Conservation (phyloP, 2,113 vertebrate genomes). For the Dolichallabes microphthalmus region DNA sequence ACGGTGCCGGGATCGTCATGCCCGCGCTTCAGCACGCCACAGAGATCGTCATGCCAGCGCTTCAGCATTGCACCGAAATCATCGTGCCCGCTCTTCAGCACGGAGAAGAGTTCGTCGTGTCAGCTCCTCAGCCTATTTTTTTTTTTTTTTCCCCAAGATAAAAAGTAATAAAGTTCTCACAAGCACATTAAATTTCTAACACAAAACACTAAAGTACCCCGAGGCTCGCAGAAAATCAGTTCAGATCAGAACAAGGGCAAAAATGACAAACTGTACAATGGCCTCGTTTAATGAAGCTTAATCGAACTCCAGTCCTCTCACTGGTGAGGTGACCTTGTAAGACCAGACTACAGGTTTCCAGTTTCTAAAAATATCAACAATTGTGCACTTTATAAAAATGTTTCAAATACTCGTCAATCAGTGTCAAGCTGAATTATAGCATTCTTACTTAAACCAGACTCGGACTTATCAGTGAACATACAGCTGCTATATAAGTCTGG, state of each 20-base stretch:
- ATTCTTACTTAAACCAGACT: background rate
- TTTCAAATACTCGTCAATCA: conserved; percentile 20
- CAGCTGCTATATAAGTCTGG: background rate
- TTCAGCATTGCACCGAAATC: too few species aligned
- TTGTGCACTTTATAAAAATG: background rate
- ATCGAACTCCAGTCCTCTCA: background rate
- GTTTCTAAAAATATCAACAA: background rate
- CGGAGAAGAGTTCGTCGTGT: too few species aligned
- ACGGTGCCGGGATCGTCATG: too few species aligned
- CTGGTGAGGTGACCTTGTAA: conserved; percentile 1
- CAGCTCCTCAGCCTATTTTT: too few species aligned
- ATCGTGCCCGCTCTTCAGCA: too few species aligned
- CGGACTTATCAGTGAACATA: background rate
- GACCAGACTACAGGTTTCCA: background rate
- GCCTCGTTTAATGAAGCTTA: conserved; percentile 3
- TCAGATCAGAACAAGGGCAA: conserved; percentile 14
- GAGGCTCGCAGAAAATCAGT: background rate
- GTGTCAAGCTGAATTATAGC: conserved; percentile 2
- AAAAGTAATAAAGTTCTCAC: background rate
- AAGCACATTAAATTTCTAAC: background rate
- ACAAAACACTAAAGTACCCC: background rate
- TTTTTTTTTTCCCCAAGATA: too few species aligned
- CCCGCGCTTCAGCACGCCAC: too few species aligned
- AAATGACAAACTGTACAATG: background rate
- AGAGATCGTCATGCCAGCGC: too few species aligned